Evolutionary conservation across 2,888 invertebrate genomes (phyloP), one percentile per base, ranked within the genome.

Genomic region (Ashinkailepas kermadecensis): DNA sequence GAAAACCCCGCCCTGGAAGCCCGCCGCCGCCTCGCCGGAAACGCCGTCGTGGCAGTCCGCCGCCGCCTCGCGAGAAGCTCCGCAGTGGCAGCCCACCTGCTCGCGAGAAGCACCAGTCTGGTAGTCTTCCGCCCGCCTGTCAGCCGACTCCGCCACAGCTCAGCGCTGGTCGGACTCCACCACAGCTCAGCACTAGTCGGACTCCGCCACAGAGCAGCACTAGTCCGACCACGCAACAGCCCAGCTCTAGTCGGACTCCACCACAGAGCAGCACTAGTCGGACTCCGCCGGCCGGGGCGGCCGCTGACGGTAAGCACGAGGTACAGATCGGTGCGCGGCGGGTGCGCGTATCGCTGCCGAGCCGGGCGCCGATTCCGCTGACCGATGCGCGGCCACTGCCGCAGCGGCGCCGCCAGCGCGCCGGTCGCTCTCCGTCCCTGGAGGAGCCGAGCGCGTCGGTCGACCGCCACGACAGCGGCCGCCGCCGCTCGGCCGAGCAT

Each of bases 381-480:
- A 74, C 78, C 9, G 59, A 62, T 7, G 70, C 81, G 23, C 67
- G 11, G 58, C 74, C 67, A 23, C 39, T 39, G 54, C 70, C 39
- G 78, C 67, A 74, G n/a, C 62, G 81, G 13, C 81, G 62, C 78
- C 56, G 65, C 23, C 64, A 81, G 9, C 79, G 18, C 25, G 15
- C 21, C 21, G 78, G 23, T 78, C 79, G 81, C 80, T 78, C 80
- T 80, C 23, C 15, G 67, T 56, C 79, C 81, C 62, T 59, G 74
- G 78, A 64, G 57, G 80, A 81, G 81, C 0, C 12, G 12, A 15
- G 12, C 12, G 59, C 59, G 59, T 15, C 12, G 59, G 59, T 11
- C 59, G 12, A 15, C 15, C 12, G 59, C 59, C 12, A 11, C 15
- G 59, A 11, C 12, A 15, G 12, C 59, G 59, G 12, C 59, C 11